phyloP scores from a whole-genome alignment of 1,140 invertebrate species.

The Drosophila athabasca region DNA sequence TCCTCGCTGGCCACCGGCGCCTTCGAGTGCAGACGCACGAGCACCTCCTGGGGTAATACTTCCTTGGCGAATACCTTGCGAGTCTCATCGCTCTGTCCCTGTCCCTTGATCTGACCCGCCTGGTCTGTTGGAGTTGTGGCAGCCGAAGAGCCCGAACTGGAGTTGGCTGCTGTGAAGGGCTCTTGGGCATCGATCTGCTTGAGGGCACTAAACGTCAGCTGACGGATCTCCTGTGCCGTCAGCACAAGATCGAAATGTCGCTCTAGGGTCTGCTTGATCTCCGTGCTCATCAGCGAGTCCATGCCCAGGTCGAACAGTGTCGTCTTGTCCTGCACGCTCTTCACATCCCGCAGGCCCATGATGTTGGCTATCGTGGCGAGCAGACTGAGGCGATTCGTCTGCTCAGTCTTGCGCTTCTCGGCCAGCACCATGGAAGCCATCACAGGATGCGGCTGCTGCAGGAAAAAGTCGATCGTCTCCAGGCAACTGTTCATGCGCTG shows the following conservation, averaged over 20 bases:
- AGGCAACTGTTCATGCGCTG: constrained; percentile 96
- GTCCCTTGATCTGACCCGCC: constrained; percentile 28
- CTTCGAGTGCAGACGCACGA: constrained; percentile 86
- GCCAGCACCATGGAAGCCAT: constrained; percentile 93
- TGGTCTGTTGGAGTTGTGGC: constrained; percentile 7
- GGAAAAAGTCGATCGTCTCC: constrained; percentile 92
- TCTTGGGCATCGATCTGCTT: constrained; percentile 86
- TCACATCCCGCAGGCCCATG: constrained; percentile 92
- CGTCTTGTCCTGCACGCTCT: constrained; percentile 88
- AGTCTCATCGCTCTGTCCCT: constrained; percentile 71
- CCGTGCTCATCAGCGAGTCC: constrained; percentile 98
- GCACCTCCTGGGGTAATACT: constrained; percentile 87
- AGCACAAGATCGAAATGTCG: constrained; percentile 94
- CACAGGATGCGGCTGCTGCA: constrained; percentile 94
- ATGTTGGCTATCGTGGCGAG: constrained; percentile 92
- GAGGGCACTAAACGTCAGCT: constrained; percentile 90
- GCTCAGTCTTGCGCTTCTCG: constrained; percentile 87
- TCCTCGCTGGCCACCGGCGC: constrained; percentile 76
- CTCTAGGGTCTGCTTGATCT: constrained; percentile 98
- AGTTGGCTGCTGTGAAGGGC: constrained; percentile 11
- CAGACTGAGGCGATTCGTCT: constrained; percentile 85
- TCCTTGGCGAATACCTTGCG: constrained; percentile 85
- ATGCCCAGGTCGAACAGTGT: constrained; percentile 96
- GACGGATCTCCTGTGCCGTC: constrained; percentile 94
- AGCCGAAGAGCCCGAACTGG: constrained; percentile 27